Conservation (phyloP, 2,888 invertebrate genomes). For the Sipha maydis region DNA sequence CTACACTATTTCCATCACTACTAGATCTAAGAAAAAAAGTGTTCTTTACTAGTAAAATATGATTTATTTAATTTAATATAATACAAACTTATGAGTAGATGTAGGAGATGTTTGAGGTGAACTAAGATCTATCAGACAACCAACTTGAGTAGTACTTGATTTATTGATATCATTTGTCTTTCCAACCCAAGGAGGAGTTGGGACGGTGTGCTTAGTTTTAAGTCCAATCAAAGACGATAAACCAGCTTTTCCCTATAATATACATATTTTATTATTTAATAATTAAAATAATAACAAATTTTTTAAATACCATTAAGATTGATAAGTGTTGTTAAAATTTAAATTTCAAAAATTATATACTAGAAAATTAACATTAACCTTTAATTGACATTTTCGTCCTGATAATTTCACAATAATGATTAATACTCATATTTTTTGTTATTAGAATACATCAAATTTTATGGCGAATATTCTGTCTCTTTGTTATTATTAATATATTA, state of each 20-base stretch:
- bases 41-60: not conserved
- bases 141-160: slow-evolving; percentile 66
- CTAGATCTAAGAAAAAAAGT: slow-evolving; percentile 70
- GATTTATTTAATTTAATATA: slow-evolving; percentile 4
- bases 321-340: not conserved
- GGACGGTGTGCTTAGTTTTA: slow-evolving; percentile 40
- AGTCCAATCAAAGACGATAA: slow-evolving; percentile 55
- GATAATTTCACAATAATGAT: too few species aligned
- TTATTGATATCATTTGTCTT: slow-evolving; percentile 38
- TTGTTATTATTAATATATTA: too few species aligned
- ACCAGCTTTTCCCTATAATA: slow-evolving; percentile 40
- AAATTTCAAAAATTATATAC: not conserved
- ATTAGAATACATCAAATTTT: too few species aligned
- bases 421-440: too few species aligned
- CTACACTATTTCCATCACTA: slow-evolving; percentile 79
- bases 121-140: slow-evolving; percentile 77
- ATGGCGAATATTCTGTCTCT: too few species aligned
- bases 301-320: not conserved
- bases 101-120: slow-evolving; percentile 81
- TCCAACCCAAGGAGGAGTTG: slow-evolving; percentile 47
- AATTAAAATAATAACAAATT: not conserved
- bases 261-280: not conserved
- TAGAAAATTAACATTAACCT: too few species aligned
- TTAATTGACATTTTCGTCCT: too few species aligned
- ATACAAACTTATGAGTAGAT: slow-evolving; percentile 71